phyloP scores from a whole-genome alignment of 1,140 invertebrate species.

The Sarcophaga peregrina region DNA sequence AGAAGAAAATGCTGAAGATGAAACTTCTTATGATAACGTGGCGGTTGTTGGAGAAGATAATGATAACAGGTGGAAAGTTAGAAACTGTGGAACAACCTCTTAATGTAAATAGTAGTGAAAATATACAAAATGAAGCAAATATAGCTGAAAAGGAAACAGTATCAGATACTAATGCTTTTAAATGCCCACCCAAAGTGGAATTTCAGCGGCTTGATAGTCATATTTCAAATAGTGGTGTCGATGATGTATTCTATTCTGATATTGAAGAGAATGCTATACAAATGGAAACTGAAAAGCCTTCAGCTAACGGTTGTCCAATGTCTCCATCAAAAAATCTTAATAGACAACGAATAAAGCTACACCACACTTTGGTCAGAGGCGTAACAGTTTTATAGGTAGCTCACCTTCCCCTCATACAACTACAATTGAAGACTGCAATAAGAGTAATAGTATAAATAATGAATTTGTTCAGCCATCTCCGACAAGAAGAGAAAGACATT shows the following conservation, averaged over 20 bases:
- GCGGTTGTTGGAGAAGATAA: not conserved
- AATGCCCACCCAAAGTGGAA: conserved; percentile 44
- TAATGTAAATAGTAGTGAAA: not conserved
- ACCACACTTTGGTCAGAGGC: conserved; percentile 63
- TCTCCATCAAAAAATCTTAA: conserved; percentile 56
- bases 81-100: not conserved
- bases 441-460: not conserved
- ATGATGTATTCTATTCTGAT: conserved; percentile 58
- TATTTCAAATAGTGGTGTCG: conserved; percentile 48
- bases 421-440: not conserved
- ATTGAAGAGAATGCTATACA: conserved; percentile 63
- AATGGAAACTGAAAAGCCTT: conserved; percentile 57
- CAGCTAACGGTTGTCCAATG: conserved; percentile 52
- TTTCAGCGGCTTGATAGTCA: conserved; percentile 28
- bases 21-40: not conserved
- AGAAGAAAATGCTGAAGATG: not conserved
- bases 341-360: conserved; percentile 53
- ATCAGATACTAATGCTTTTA: conserved; percentile 37
- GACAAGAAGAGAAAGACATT: conserved; percentile 56
- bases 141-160: not conserved
- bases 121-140: not conserved
- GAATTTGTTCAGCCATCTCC: not conserved
- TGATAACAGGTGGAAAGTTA: not conserved
- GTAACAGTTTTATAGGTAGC: conserved; percentile 66
- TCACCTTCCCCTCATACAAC: conserved; percentile 46